phyloP scores from a whole-genome alignment of 1,140 invertebrate genomes.

The Euura saliciscinereae region DNA sequence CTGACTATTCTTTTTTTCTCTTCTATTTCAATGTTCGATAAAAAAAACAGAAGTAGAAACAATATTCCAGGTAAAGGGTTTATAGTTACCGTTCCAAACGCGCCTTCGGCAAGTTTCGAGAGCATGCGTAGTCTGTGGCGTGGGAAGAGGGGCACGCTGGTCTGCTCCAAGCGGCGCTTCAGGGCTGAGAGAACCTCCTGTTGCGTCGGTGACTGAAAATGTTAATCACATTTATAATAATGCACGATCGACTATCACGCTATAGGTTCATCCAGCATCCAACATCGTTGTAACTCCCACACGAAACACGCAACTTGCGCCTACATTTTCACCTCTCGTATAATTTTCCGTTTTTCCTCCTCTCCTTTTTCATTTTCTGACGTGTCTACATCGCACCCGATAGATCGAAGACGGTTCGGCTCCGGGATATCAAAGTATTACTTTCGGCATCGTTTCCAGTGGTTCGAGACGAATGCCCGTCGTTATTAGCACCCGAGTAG shows the following conservation, averaged over 20 bases:
- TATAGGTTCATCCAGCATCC: slow-evolving; percentile 17
- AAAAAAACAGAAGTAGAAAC: slow-evolving; percentile 29
- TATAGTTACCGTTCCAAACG: slow-evolving; percentile 85
- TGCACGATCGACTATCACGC: slow-evolving; percentile 51
- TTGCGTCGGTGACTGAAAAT: slow-evolving; percentile 72
- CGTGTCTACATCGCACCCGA: no score
- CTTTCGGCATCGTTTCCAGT: no score
- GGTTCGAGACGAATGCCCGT: no score
- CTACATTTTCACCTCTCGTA: no score
- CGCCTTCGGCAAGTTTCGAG: slow-evolving; percentile 87
- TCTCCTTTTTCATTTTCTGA: no score
- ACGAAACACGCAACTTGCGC: no score
- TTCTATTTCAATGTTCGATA: slow-evolving; percentile 21
- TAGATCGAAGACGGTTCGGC: no score
- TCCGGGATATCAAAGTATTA: no score
- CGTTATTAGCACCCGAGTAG: no score
- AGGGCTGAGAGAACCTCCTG: slow-evolving; percentile 74
- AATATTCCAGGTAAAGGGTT: slow-evolving; percentile 10
- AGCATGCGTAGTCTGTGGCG: slow-evolving; percentile 85
- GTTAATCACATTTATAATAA: slow-evolving; percentile 35
- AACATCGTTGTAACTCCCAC: background rate
- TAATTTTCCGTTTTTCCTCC: no score
- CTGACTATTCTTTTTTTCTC: background rate
- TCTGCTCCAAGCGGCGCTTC: slow-evolving; percentile 73
- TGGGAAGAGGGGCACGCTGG: slow-evolving; percentile 80